Percentiles rank a stretch among this genome's conserved stretches.
Conservation (phyloP, 2,797 vertebrate genomes). For the Rhyacichthys aspro region DNA sequence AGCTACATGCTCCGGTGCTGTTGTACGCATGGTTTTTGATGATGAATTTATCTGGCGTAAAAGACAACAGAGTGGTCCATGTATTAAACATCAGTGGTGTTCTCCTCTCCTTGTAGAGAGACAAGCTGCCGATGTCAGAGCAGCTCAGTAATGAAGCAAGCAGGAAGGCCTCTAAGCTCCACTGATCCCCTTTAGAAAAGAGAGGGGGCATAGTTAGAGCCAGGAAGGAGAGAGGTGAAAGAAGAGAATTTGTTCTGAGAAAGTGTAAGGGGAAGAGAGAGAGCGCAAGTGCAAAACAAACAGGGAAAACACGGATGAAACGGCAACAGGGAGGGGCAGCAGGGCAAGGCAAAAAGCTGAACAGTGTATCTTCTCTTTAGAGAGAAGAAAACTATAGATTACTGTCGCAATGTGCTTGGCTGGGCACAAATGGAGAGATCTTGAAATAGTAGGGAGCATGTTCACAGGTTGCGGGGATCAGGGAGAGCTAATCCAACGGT, state of each 20-base stretch:
- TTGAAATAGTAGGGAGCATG: constrained; percentile 67
- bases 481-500: constrained; percentile 73
- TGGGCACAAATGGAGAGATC: constrained; percentile 74
- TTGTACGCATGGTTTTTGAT: constrained; percentile 58
- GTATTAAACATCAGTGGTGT: constrained; percentile 71
- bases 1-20: constrained; percentile 60
- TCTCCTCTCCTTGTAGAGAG: constrained; percentile 56
- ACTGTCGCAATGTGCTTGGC: constrained; percentile 74
- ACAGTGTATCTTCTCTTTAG: constrained; percentile 61
- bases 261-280: constrained; percentile 32
- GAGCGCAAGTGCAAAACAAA: constrained; percentile 55
- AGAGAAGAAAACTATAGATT: constrained; percentile 75
- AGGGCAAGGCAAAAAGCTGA: constrained; percentile 45
- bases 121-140: constrained; percentile 60
- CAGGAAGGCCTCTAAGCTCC: constrained; percentile 74
- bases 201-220: constrained; percentile 43
- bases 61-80: constrained; percentile 66
- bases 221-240: constrained; percentile 48
- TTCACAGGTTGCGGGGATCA: constrained; percentile 71
- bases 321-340: constrained; percentile 33
- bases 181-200: constrained; percentile 70
- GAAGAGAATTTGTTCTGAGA: constrained; percentile 55
- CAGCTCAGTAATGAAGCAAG: constrained; percentile 71
- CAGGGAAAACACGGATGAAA: constrained; percentile 59
- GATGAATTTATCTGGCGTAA: constrained; percentile 69